A percentile compares a stretch with the other conserved stretches of the same genome.
These are phyloP conservation scores for Reticulitermes lucifugus DNA, from an alignment of 2,888 invertebrate species.

Conservation along the genomic window DNA sequence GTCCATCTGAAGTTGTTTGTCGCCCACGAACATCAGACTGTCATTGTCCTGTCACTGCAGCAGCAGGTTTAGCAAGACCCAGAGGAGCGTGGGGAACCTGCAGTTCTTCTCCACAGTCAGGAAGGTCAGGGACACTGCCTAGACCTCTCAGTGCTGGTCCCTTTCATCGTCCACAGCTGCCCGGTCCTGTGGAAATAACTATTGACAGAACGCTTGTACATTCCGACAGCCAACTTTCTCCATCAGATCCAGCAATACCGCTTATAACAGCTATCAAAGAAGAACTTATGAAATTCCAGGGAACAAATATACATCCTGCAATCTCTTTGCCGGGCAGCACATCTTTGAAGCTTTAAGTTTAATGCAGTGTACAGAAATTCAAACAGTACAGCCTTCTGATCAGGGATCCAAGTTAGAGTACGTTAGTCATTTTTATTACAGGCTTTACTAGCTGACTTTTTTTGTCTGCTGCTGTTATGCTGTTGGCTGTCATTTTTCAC, in stretches of 20 bases:
- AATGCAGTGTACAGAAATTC: not conserved
- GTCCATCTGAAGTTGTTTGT: slow-evolving; percentile 38
- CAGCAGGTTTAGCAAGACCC: slow-evolving; percentile 33
- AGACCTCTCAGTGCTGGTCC: slow-evolving; percentile 76
- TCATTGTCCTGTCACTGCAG: slow-evolving; percentile 50
- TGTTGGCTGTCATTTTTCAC: no score
- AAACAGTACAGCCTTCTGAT: not conserved
- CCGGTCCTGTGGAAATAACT: slow-evolving; percentile 60
- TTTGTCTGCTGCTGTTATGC: no score
- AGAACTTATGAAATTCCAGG: slow-evolving; percentile 64
- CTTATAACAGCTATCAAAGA: slow-evolving; percentile 87
- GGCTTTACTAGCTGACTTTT: no score
- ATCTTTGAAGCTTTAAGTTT: slow-evolving; percentile 3
- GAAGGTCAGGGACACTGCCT: slow-evolving; percentile 53
- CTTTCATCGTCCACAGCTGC: slow-evolving; percentile 67
- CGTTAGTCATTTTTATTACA: no score
- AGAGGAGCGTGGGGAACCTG: slow-evolving; percentile 51
- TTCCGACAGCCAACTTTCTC: slow-evolving; percentile 69
- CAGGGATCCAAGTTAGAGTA: not conserved
- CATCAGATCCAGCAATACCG: slow-evolving; percentile 82
- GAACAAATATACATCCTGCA: slow-evolving; percentile 31
- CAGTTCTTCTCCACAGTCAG: slow-evolving; percentile 46
- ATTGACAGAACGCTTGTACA: slow-evolving; percentile 67
- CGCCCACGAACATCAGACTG: slow-evolving; percentile 51
- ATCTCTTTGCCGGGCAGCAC: slow-evolving; percentile 36